Evolutionary conservation across 2,888 invertebrate genomes (phyloP).

Genomic region (Ephialtes manifestator): DNA sequence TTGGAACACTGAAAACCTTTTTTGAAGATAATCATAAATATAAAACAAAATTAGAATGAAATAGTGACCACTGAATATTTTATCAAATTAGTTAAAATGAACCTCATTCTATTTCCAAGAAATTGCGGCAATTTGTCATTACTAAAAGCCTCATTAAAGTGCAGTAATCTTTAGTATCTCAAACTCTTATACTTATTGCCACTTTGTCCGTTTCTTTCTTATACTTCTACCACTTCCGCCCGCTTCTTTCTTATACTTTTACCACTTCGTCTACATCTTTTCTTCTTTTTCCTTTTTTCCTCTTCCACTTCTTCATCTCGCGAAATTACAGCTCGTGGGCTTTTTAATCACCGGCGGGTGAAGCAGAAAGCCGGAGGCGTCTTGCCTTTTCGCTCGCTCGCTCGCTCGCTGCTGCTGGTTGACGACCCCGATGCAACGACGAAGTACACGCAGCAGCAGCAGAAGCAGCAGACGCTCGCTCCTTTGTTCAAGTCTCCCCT

Average conservation of each 20-base stretch:
- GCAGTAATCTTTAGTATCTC: too few relatives aligned
- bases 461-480: slow-evolving; percentile 68
- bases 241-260: not conserved
- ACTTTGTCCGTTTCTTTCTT: too few relatives aligned
- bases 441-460: slow-evolving; percentile 63
- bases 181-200: too few relatives aligned
- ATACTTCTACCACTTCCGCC: not conserved
- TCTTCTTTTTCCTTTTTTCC: not conserved
- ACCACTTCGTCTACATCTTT: not conserved
- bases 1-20: too few relatives aligned
- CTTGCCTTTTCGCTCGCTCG: slow-evolving; percentile 48
- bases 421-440: slow-evolving; percentile 77
- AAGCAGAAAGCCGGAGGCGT: slow-evolving; percentile 58
- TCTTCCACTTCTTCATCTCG: slow-evolving; percentile 11
- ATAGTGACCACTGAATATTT: not conserved
- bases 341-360: slow-evolving; percentile 73
- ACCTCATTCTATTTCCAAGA: too few relatives aligned
- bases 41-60: not conserved
- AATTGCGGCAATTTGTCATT: too few relatives aligned
- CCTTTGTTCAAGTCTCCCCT: slow-evolving; percentile 79
- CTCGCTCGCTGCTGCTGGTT: slow-evolving; percentile 74
- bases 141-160: too few relatives aligned
- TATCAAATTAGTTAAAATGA: not conserved
- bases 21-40: too few relatives aligned
- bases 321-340: slow-evolving; percentile 44